phyloP scores from a whole-genome alignment of 2,888 invertebrate species.

The Watsonalla cultraria region DNA sequence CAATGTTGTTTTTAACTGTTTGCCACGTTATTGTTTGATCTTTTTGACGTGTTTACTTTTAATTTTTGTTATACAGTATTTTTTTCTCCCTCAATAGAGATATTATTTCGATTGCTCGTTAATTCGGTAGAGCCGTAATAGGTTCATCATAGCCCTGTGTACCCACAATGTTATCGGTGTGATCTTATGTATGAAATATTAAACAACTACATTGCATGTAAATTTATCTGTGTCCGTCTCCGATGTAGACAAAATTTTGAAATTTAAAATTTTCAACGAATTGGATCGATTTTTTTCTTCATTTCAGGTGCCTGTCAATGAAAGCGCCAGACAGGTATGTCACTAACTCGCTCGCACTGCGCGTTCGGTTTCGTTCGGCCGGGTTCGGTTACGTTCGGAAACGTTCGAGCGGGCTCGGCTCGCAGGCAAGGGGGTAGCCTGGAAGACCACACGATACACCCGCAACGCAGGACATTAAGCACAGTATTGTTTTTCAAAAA shows the following conservation, averaged over 20 bases:
- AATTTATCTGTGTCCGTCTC: constrained; percentile 73
- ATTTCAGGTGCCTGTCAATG: constrained; percentile 87
- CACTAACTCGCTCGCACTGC: constrained; percentile 65
- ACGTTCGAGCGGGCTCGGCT: constrained; percentile 62
- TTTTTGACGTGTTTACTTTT: constrained; percentile 71
- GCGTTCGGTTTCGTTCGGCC: constrained; percentile 72
- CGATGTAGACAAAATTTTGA: constrained; percentile 47
- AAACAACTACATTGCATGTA: constrained; percentile 57
- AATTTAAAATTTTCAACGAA: constrained; percentile 80
- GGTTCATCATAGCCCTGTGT: constrained; percentile 7
- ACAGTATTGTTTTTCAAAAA: constrained; percentile 70
- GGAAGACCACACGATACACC: constrained; percentile 74
- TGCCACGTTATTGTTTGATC: constrained; percentile 72
- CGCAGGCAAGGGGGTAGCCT: constrained; percentile 72
- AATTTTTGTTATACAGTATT: constrained; percentile 63
- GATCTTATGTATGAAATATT: constrained; percentile 9
- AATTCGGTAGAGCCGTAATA: constrained; percentile 9
- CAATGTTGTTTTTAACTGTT: constrained; percentile 78
- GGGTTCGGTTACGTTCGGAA: constrained; percentile 68
- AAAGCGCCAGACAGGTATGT: constrained; percentile 86
- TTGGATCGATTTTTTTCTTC: constrained; percentile 83
- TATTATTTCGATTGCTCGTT: constrained; percentile 33
- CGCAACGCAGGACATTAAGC: constrained; percentile 69
- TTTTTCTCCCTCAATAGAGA: constrained; percentile 25
- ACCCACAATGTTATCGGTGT: constrained; percentile 9